phyloP scores from a whole-genome alignment of 1,140 invertebrate genomes.

The Aphelenchoides besseyi region DNA sequence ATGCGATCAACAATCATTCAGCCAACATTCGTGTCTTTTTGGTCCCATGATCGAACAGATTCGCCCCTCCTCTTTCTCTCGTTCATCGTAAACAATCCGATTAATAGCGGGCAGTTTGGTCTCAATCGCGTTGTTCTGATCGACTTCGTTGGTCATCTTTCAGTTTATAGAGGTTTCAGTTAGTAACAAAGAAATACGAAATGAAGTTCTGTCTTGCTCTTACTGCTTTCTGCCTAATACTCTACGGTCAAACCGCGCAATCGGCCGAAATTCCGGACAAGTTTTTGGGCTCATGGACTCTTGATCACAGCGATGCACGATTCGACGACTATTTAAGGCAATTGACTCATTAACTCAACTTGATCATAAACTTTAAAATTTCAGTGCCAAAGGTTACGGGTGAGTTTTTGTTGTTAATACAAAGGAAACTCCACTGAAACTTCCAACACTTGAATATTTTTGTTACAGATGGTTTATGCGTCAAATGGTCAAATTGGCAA shows the following conservation, averaged over 20 bases:
- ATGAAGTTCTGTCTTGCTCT: constrained; percentile 2
- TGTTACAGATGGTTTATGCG: constrained; percentile 20
- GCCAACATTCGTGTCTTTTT: too few relatives aligned
- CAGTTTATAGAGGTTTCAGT: too few relatives aligned
- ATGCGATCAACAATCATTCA: too few relatives aligned
- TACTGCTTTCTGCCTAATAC: background rate
- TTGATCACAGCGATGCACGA: constrained; percentile 22
- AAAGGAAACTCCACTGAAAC: background rate
- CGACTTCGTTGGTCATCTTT: background rate
- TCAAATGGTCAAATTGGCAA: constrained; percentile 23
- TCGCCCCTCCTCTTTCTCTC: too few relatives aligned
- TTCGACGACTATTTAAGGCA: constrained; percentile 31
- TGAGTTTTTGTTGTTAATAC: background rate
- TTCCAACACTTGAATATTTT: background rate
- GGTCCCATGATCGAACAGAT: too few relatives aligned
- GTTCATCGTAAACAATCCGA: constrained; percentile 2
- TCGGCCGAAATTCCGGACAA: constrained; percentile 16
- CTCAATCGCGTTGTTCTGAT: background rate
- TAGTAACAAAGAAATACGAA: background rate
- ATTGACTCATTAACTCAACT: too few relatives aligned
- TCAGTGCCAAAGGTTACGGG: constrained; percentile 29
- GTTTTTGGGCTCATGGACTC: constrained; percentile 19
- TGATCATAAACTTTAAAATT: too few relatives aligned
- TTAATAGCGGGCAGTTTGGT: background rate
- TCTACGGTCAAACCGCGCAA: background rate